Evolutionary conservation across 2,888 invertebrate genomes (phyloP), one percentile per base, ranked within the genome.

Genomic region (Buathra laborator): DNA sequence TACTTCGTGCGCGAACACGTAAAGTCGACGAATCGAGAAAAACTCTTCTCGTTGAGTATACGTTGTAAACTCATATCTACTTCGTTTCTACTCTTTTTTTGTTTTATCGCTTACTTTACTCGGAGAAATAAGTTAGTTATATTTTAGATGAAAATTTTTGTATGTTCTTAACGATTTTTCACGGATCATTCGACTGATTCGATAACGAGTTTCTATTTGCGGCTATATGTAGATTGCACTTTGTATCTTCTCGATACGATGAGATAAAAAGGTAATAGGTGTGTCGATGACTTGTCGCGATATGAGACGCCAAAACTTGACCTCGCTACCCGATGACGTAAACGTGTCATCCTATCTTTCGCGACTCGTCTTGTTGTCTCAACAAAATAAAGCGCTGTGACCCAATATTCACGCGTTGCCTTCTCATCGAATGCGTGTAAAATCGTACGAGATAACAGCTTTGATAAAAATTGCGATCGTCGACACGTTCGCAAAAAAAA

Each of bases 1-100:
- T 78, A 6, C 51, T 24, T 62, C 74, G 62, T 53, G 19, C 64
- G 24, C 51, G 64, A 75, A 70, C n/a, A 32, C 19, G 44, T 44
- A 70, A 62, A 62, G 43, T 9, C 56, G 67, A 32, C 32, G 48
- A 62, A 70, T 19, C n/a, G 24, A 19, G 14, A 44, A 62, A 43
- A 74, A 68, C 9, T 19, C 37, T 56, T 59, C n/a, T 5, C 12
- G 37, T 37, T 7, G 5, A 37, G 37, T 37, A 37, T 37, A 24
- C 24, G 24, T 24, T 24, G 37, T 37, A 37, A 24, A 24, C 24
- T 9, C 37, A 7, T 37, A 37, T 37, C 1, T 37, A 7, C 37
- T 37, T 37, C 37, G 37, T 37, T 7, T 37, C 9, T 37, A 7
- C 37, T 37, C 9, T 9, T 37, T 37, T 37, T 37, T 37, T 37